These are phyloP conservation scores for Oscheius sp. DNA, from an alignment of 2,888 invertebrate genomes.

Conservation along the genomic window DNA sequence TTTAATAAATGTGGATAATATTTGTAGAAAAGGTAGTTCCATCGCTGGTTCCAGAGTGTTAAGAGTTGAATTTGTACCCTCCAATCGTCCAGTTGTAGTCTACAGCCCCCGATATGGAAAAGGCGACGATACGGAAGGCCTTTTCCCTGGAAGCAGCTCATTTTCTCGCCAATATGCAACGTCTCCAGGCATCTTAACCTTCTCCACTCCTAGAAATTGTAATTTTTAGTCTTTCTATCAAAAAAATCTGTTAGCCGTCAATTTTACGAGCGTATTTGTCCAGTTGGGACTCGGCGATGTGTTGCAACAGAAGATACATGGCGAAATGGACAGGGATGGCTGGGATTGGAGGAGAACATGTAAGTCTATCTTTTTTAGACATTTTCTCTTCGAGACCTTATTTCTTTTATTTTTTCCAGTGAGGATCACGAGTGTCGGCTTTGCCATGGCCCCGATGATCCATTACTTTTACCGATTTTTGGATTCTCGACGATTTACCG, in stretches of 20 bases:
- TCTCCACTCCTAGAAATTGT: neutral
- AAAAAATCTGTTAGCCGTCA: conserved; percentile 6
- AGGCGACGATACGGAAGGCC: neutral
- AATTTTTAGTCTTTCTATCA: neutral
- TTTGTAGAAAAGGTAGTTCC: too few relatives aligned
- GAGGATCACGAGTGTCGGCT: conserved; percentile 51
- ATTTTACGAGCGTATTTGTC: conserved; percentile 10
- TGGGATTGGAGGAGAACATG: conserved; percentile 57
- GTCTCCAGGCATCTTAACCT: conserved; percentile 7
- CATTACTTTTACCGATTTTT: conserved; percentile 49
- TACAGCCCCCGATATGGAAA: neutral
- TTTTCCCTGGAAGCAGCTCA: neutral
- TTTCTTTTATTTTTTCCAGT: too few relatives aligned
- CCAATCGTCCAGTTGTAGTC: too few relatives aligned
- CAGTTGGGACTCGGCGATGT: conserved; percentile 56
- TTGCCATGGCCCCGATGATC: conserved; percentile 53
- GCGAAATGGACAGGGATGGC: conserved; percentile 48
- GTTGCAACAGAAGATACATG: conserved; percentile 54
- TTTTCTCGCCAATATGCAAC: neutral
- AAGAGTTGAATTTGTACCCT: too few relatives aligned
- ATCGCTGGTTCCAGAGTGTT: too few relatives aligned
- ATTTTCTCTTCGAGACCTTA: too few relatives aligned
- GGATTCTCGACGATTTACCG: conserved; percentile 48
- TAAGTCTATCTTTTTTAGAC: conserved; percentile 26
- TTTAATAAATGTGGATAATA: conserved; percentile 12